A percentile compares a stretch with the other conserved stretches of the same genome.
These are phyloP conservation scores for Coenonympha arcania DNA, from an alignment of 2,888 invertebrate species.

Conservation along the genomic window DNA sequence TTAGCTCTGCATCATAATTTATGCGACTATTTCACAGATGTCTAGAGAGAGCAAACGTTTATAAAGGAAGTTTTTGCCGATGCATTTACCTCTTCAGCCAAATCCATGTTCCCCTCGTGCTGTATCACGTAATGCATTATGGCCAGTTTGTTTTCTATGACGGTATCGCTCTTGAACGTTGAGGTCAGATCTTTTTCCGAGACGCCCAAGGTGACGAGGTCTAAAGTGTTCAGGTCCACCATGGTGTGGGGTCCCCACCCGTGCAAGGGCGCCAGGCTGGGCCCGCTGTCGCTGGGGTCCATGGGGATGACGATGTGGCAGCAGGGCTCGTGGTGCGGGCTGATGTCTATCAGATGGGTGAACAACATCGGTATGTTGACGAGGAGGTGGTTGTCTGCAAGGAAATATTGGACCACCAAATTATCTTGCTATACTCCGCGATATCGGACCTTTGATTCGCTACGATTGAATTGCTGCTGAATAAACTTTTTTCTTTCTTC, in stretches of 20 bases:
- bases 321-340: conserved; percentile 86
- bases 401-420: not conserved
- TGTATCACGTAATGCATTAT: conserved; percentile 88
- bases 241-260: conserved; percentile 71
- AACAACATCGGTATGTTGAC: conserved; percentile 89
- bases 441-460: not conserved
- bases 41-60: not conserved
- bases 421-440: too few relatives aligned
- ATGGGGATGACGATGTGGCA: conserved; percentile 83
- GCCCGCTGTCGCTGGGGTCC: conserved; percentile 70
- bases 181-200: conserved; percentile 79
- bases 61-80: not conserved
- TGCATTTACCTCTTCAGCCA: conserved; percentile 78
- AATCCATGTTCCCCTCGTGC: conserved; percentile 82
- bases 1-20: too few relatives aligned
- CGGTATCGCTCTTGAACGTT: conserved; percentile 79
- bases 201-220: conserved; percentile 79
- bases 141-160: conserved; percentile 81
- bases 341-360: conserved; percentile 88
- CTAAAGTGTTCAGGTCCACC: conserved; percentile 81
- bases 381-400: conserved; percentile 82
- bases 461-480: too few relatives aligned
- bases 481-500: too few relatives aligned
- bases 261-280: conserved; percentile 79
- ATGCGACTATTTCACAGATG: not conserved